These are phyloP conservation scores for Nomada ferruginata DNA, from an alignment of 2,888 invertebrate species.

Conservation along the genomic window DNA sequence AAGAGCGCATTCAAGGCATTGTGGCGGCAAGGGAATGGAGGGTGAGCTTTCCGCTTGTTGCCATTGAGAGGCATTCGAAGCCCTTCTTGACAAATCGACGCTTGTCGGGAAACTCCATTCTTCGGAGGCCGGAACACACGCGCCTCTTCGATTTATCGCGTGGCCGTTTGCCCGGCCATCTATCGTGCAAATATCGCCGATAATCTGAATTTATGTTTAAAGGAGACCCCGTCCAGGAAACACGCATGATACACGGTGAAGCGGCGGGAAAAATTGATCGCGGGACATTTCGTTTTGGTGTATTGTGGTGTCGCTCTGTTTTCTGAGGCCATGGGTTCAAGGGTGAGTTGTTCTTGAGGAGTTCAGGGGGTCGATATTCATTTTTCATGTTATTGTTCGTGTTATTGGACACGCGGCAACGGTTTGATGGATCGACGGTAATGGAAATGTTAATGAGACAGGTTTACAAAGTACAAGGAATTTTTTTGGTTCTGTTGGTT, in stretches of 20 bases:
- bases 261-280: constrained; percentile 23
- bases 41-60: constrained; percentile 82
- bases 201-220: constrained; percentile 78
- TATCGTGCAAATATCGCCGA: constrained; percentile 79
- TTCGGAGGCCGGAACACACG: constrained; percentile 70
- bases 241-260: constrained; percentile 25
- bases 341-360: not conserved
- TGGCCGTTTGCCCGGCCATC: constrained; percentile 73
- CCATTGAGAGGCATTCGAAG: constrained; percentile 82
- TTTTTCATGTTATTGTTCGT: too few relatives aligned
- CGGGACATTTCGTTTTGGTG: too few relatives aligned
- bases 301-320: constrained; percentile 18
- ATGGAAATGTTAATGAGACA: too few relatives aligned
- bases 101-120: constrained; percentile 82
- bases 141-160: constrained; percentile 79
- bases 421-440: too few relatives aligned
- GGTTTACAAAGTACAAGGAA: too few relatives aligned
- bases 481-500: too few relatives aligned
- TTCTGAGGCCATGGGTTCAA: not conserved
- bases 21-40: constrained; percentile 75
- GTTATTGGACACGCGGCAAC: too few relatives aligned
- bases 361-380: too few relatives aligned
- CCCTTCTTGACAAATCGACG: constrained; percentile 83
- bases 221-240: constrained; percentile 52
- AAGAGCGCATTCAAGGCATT: constrained; percentile 80